Evolutionary conservation across 2,113 vertebrate genomes (phyloP).

Genomic region (Riparia riparia): DNA sequence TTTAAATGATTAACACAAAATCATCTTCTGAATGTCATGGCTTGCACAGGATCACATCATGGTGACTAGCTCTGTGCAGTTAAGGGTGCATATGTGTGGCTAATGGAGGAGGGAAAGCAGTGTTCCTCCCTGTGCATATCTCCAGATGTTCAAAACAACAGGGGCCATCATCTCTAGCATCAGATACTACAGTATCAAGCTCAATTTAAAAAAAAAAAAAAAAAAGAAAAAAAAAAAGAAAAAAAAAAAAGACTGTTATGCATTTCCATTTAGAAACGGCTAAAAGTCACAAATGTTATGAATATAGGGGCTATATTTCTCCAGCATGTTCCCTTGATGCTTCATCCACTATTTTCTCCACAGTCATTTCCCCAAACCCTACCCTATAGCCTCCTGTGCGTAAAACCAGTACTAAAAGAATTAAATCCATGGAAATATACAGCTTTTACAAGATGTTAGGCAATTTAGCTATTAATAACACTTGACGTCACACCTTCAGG

Average conservation of each 20-base stretch:
- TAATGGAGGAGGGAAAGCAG: background rate
- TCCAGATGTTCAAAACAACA: background rate
- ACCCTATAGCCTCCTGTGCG: background rate
- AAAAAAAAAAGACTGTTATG: background rate
- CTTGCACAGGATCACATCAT: background rate
- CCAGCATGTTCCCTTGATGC: background rate
- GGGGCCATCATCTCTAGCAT: background rate
- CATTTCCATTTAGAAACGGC: background rate
- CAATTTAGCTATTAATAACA: slow-evolving; percentile 8
- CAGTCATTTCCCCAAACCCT: background rate
- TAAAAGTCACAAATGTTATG: background rate
- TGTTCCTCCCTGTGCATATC: rapidly evolving
- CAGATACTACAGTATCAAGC: background rate
- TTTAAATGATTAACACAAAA: background rate
- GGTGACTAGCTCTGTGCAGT: background rate
- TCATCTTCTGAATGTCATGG: background rate
- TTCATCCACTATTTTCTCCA: background rate
- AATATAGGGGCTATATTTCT: background rate
- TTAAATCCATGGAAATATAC: background rate
- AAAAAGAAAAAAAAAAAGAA: no score
- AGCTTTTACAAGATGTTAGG: background rate
- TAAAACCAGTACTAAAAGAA: background rate
- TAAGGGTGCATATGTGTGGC: no score
- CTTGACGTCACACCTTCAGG: background rate
- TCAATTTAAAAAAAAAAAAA: background rate